Percentiles rank a stretch among this genome's conserved stretches.
These are phyloP conservation scores for Hipparchia sbordonii DNA, from an alignment of 2,888 invertebrate genomes.

Conservation along the genomic window DNA sequence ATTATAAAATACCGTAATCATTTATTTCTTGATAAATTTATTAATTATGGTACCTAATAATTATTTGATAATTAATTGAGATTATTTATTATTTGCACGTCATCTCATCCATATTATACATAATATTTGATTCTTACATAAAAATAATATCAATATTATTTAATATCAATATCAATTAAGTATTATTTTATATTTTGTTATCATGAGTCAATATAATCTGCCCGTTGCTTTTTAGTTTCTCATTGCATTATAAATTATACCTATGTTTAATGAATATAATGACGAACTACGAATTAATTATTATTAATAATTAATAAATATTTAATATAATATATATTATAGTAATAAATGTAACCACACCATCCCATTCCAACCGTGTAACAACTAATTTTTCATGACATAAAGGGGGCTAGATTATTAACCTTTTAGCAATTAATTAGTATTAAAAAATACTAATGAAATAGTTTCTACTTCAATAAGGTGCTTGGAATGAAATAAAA, in stretches of 20 bases:
- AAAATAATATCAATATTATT: slow-evolving; percentile 18
- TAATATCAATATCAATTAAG: slow-evolving; percentile 14
- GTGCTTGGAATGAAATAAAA: slow-evolving; percentile 2
- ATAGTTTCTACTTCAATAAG: neutral
- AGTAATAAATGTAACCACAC: slow-evolving; percentile 13
- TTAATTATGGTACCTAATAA: slow-evolving; percentile 1
- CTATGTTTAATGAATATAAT: neutral
- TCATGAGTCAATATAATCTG: slow-evolving; percentile 50
- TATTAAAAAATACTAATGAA: neutral
- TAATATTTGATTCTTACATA: slow-evolving; percentile 25
- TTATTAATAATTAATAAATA: slow-evolving; percentile 8
- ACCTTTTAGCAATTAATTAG: neutral
- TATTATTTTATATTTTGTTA: slow-evolving; percentile 16
- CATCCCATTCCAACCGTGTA: slow-evolving; percentile 27
- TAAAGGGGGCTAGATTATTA: neutral
- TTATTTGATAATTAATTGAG: slow-evolving; percentile 17
- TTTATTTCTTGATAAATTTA: neutral
- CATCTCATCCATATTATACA: slow-evolving; percentile 61
- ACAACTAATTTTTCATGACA: neutral
- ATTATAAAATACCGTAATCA: neutral
- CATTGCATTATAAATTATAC: slow-evolving; percentile 41
- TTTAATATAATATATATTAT: slow-evolving; percentile 1
- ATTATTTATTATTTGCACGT: slow-evolving; percentile 74
- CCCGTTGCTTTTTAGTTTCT: slow-evolving; percentile 63
- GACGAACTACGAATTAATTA: neutral